Percentiles rank a stretch among this genome's conserved stretches.
These are phyloP conservation scores for Arnoldichthys spilopterus DNA, from an alignment of 2,797 vertebrate species.

Conservation along the genomic window DNA sequence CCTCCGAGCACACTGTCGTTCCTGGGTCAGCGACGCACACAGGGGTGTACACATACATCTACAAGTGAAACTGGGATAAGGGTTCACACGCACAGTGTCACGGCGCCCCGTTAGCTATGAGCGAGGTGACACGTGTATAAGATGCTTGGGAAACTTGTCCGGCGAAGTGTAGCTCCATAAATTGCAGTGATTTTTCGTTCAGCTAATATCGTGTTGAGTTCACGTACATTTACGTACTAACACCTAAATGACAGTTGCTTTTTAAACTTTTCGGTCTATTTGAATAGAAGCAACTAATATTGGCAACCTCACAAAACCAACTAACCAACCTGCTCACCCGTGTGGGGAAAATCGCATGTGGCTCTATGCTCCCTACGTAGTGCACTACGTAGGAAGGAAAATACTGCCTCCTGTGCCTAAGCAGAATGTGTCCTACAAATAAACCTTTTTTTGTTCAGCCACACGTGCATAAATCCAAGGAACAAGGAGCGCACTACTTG, in stretches of 20 bases:
- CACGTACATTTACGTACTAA: background rate
- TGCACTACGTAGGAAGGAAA: no score
- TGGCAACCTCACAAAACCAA: no score
- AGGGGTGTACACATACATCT: background rate
- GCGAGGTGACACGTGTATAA: background rate
- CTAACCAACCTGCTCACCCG: no score
- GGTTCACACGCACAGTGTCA: conserved; percentile 20
- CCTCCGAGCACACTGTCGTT: background rate
- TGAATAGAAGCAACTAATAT: no score
- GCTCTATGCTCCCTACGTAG: no score
- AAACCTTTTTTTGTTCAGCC: no score
- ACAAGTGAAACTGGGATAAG: background rate
- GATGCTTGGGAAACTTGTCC: background rate
- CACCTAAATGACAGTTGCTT: no score
- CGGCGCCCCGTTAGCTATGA: background rate
- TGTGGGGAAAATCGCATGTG: no score
- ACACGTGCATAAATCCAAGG: no score
- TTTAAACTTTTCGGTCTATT: background rate
- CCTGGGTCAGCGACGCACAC: background rate
- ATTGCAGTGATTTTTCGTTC: background rate
- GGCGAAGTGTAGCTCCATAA: background rate
- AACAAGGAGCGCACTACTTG: no score
- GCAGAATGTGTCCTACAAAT: no score
- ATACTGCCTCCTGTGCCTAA: no score
- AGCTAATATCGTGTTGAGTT: background rate